Evolutionary conservation across 2,888 invertebrate species (phyloP), one percentile per base, ranked within the genome.

Genomic region (Subacronicta megacephala): DNA sequence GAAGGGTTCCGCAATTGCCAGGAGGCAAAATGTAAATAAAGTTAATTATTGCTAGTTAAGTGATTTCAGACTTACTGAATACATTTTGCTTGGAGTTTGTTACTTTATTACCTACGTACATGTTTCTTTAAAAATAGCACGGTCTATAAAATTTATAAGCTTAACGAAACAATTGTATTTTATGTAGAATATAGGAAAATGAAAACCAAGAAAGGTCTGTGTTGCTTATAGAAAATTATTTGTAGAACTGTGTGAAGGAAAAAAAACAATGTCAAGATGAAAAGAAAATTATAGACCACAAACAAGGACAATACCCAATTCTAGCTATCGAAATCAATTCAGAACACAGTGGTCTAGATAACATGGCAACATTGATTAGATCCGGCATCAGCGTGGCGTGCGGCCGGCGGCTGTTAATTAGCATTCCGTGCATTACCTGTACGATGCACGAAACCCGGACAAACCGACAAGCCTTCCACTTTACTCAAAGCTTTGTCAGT

Each of bases 21-120:
- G 72, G 63, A 82, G 78, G 83, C 77, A 62, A 84, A 90, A 86
- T 90, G 86, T 90, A 90, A 90, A 89, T 90, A 89, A 89, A 87
- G 88, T 90, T 88, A 89, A 90, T 90, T 89, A 90, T 90, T 89
- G 85, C 86, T 84, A 82, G 85, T 87, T 88, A 90, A 90, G 90
- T 90, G 90, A 90, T 89, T 90, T 84, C 82, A 82, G 81, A 80
- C 86, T 76, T 78, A 84, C 77, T 76, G 76, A 78, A 82, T 84
- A 82, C 77, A 82, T 84, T 83, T 78, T 60, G 62, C 58, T 65
- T 49, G 23, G 50, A 61, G 53, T 63, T 61, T 49, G 64, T 60
- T 55, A 52, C 26, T 65, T 68, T 59, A 67, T 62, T 59, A 47
- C 1, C 5, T 31, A 31, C 43, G 47, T 57, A 67, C 60, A 68